Evolutionary conservation across 2,888 invertebrate genomes (phyloP), one percentile per base, ranked within the genome.

Genomic region (Onchidella celtica): DNA sequence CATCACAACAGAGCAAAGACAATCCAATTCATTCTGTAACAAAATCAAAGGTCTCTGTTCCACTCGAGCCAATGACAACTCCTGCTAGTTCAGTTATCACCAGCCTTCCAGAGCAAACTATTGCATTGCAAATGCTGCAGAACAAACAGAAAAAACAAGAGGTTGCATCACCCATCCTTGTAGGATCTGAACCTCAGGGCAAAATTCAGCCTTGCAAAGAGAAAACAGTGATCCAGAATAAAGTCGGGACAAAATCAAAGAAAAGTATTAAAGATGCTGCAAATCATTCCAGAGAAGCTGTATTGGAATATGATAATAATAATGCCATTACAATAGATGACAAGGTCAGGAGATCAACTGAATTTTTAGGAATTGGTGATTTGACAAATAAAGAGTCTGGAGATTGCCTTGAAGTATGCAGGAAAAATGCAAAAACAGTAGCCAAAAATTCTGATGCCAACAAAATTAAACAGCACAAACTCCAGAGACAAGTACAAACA

Each of bases 11-110:
- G 47, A 47, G 47, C 47, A 47, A 17, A 47, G 17, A 47, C 9
- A 47, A 17, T 6, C 47, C 47, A 11, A 47, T 17, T 17, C 47
- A 47, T 47, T 9, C 4, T 9, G 29, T 14, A 17, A 47, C 47
- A n/a, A 70, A 59, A 34, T 66, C 73, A 27, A 89, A 89, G 82
- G 85, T 86, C 2, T 90, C 89, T 66, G 85, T 90, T 34, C 89
- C 88, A 9, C 69, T 77, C 75, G 78, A 86, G 17, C 84, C 85
- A 29, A 89, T 89, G 88, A 73, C 70, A 29, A 79, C 85, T 3
- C 85, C 85, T 57, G 84, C 85, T 40, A 84, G 81, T 36, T 79
- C 79, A 65, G 55, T 79, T 11, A 66, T 65, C 11, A 24, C 40
- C 29, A 61, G 63, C 40, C 65, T 17, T 38, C 32, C 11, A 29